phyloP scores from a whole-genome alignment of 2,113 vertebrate genomes.

The Baryphthengus martii region DNA sequence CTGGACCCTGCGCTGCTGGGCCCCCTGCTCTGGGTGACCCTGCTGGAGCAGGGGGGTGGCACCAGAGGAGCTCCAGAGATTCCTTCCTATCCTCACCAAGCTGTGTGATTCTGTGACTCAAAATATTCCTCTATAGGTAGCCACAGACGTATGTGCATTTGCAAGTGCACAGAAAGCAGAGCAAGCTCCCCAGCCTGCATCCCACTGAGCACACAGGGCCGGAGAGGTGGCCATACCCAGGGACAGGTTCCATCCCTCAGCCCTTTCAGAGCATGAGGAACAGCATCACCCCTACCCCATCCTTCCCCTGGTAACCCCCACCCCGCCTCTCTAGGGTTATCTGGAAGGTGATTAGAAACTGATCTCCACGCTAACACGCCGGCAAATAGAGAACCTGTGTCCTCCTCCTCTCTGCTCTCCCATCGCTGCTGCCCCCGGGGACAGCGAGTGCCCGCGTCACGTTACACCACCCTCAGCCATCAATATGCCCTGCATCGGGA shows the following conservation, averaged over 20 bases:
- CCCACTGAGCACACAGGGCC: background rate
- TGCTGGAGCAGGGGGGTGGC: background rate
- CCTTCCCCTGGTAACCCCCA: background rate
- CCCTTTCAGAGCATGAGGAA: background rate
- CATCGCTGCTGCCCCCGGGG: background rate
- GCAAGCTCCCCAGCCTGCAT: background rate
- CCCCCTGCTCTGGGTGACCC: background rate
- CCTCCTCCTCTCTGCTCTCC: background rate
- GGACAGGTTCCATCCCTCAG: background rate
- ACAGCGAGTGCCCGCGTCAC: background rate
- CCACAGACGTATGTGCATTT: too few species aligned
- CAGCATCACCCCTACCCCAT: background rate
- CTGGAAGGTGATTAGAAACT: background rate
- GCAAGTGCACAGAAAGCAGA: too few species aligned
- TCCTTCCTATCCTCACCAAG: background rate
- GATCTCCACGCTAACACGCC: background rate
- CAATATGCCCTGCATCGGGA: accelerated
- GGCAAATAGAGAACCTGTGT: too few species aligned
- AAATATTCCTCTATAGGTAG: accelerated
- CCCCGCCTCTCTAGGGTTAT: background rate
- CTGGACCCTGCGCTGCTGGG: too few species aligned
- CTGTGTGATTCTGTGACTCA: background rate
- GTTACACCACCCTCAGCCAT: background rate
- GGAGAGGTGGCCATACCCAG: background rate
- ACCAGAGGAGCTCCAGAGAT: background rate